phyloP scores from a whole-genome alignment of 2,797 vertebrate genomes.

The Buphagus erythrorhynchus region DNA sequence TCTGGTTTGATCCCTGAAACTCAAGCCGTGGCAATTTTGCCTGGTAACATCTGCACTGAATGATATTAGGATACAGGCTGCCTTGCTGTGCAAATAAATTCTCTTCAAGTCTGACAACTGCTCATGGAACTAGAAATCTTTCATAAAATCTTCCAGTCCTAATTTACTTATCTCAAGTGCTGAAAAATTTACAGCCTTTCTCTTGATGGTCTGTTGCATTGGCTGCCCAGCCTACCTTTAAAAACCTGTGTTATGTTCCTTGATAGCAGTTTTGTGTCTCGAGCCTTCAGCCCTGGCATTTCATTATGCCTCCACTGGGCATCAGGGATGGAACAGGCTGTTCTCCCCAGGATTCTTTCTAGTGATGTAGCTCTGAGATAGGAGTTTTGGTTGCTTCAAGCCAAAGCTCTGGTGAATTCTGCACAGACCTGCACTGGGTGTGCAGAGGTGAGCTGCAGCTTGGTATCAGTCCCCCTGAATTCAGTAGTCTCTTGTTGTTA shows the following conservation, averaged over 20 bases:
- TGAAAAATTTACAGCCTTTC: neutral
- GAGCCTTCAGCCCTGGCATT: neutral
- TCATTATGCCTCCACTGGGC: neutral
- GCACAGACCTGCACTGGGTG: neutral
- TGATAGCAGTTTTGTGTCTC: neutral
- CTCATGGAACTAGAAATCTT: neutral
- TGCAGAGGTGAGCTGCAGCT: rapidly evolving
- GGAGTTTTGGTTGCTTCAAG: neutral
- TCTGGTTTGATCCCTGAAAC: neutral
- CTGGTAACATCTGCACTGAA: neutral
- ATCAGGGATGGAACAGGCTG: neutral
- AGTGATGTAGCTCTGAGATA: neutral
- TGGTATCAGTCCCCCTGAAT: neutral
- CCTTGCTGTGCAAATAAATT: neutral
- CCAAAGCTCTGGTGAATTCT: neutral
- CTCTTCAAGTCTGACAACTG: neutral
- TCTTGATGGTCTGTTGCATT: neutral
- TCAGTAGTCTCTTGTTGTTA: neutral
- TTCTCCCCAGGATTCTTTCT: neutral
- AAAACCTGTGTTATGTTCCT: neutral
- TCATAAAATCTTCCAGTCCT: neutral
- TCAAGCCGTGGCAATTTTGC: neutral
- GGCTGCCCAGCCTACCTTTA: neutral
- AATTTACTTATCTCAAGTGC: neutral
- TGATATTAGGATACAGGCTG: neutral